Evolutionary conservation across 2,888 invertebrate species (phyloP), one percentile per base, ranked within the genome.

Genomic region (Metalampra italica): DNA sequence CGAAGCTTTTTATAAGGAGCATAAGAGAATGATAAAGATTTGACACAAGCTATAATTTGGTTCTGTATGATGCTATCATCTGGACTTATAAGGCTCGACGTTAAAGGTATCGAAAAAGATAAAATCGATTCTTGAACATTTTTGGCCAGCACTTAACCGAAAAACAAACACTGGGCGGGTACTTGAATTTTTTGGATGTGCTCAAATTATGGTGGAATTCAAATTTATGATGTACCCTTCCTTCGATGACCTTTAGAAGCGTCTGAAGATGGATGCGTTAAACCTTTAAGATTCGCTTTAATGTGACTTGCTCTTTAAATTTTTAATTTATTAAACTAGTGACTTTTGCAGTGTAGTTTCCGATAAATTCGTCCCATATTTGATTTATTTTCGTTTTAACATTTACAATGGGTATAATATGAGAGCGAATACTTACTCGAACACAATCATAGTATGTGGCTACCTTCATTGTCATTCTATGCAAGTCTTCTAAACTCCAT

Each of bases 31-130:
- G 9, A 7, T 9, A 12, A 3, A 37, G 11, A 7, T 8, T 22
- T 29, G 43, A 43, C 29, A 46, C 36, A 51, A 50, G 45, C 50
- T 69, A 64, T 66, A 75, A 71, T 75, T 71, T 71, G 58, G 62
- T 50, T 54, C 45, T 46, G 55, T 43, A 55, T 56, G 60, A 57
- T 53, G 58, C 59, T 63, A 65, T 56, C 69, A 68, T 67, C 64
- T 57, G 50, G 54, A 60, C 75, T 53, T 75, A 80, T 75, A 80
- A 68, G 80, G 80, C 50, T 43, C 51, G 53, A 71, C 69, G 76
- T 80, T 80, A 81, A 69, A 60, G 56, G 66, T 68, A 78, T 77
- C 70, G 64, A 63, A 54, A 56, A 61, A 64, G 82, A 81, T 82
- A 77, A 78, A 64, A 49, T 37, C 46, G 42, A 36, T 9, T 40